Percentiles rank a stretch among this genome's conserved stretches.
phyloP scores from a whole-genome alignment of 2,888 invertebrate species.

The Ochropacha duplaris region DNA sequence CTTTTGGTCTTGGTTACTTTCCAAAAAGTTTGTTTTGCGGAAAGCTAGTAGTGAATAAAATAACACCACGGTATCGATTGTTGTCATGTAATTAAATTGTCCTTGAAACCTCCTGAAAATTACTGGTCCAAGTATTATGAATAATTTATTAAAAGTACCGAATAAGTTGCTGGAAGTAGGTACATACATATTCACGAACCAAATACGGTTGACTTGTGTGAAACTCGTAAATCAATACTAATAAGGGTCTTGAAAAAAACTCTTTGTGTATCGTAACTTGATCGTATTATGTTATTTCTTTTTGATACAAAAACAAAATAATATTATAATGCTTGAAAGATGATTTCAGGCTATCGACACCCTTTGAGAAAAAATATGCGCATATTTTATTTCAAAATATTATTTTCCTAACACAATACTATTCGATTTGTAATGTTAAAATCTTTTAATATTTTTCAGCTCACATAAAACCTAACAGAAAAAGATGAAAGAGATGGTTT shows the following conservation, averaged over 20 bases:
- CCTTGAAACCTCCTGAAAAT: conserved; percentile 21
- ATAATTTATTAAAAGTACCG: background rate
- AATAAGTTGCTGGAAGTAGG: background rate
- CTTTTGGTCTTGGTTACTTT: too few species aligned
- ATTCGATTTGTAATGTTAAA: too few species aligned
- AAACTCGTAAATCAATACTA: background rate
- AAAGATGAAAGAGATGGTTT: too few species aligned
- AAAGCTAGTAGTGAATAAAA: too few species aligned
- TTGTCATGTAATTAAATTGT: conserved; percentile 17
- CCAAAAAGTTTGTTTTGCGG: too few species aligned
- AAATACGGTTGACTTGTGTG: background rate
- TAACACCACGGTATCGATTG: conserved; percentile 18
- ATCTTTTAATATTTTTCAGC: too few species aligned
- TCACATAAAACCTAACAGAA: too few species aligned
- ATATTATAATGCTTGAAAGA: background rate
- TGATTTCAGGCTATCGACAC: background rate
- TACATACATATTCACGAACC: background rate
- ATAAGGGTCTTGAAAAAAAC: background rate
- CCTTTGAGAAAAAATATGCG: background rate
- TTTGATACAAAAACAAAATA: background rate
- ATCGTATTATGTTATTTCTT: background rate
- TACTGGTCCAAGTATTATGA: conserved; percentile 3
- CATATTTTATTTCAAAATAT: background rate
- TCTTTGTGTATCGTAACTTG: background rate
- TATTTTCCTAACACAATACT: too few species aligned